Conservation (phyloP, 2,888 invertebrate genomes). For the Tipula helvola region DNA sequence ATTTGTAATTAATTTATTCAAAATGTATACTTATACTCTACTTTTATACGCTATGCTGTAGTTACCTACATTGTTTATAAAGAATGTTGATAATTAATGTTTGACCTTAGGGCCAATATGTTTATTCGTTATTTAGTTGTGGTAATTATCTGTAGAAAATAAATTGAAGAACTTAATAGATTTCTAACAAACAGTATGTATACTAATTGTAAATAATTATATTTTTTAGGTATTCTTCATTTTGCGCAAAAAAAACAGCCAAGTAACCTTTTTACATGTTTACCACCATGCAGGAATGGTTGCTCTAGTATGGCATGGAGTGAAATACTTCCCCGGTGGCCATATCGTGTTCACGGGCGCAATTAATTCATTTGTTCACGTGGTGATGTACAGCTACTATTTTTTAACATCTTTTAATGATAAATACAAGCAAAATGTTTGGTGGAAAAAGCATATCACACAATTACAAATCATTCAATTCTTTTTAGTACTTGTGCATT, state of each 20-base stretch:
- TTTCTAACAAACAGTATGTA: no score
- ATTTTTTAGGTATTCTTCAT: conserved; percentile 53
- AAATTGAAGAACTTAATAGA: no score
- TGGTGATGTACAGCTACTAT: conserved; percentile 76
- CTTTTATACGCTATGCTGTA: no score
- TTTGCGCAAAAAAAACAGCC: conserved; percentile 65
- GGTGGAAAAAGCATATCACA: conserved; percentile 74
- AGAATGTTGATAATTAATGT: no score
- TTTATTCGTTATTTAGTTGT: no score
- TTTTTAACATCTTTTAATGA: conserved; percentile 56
- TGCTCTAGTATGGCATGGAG: conserved; percentile 45
- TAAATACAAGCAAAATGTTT: conserved; percentile 50
- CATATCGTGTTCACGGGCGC: conserved; percentile 56
- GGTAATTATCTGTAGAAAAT: no score
- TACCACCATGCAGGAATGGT: conserved; percentile 81
- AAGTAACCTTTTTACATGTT: conserved; percentile 73
- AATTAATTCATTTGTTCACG: conserved; percentile 65
- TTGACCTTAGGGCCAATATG: no score
- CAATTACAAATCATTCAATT: conserved; percentile 65
- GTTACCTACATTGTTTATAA: no score
- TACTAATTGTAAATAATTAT: not conserved
- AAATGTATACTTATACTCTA: no score
- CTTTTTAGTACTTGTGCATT: conserved; percentile 40
- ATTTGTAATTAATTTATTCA: no score
- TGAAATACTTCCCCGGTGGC: conserved; percentile 47